Conservation (phyloP, 2,113 vertebrate genomes). For the Tachysurus fulvidraco region DNA sequence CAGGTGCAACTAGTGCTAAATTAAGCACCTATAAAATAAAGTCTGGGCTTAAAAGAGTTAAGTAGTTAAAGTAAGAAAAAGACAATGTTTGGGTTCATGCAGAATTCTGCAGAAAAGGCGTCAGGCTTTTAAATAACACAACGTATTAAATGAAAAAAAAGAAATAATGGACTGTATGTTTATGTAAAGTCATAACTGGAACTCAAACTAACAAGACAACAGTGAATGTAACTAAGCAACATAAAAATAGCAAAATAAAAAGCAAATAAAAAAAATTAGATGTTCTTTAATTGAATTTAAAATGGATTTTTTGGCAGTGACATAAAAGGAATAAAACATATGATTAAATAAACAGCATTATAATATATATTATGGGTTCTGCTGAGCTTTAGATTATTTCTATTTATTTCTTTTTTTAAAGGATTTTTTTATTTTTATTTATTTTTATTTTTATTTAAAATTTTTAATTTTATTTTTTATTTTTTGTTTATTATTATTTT, state of each 20-base stretch:
- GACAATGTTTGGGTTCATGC: background rate
- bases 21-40: slow-evolving; percentile 13
- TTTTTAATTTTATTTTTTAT: too few species aligned
- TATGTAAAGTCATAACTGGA: too few species aligned
- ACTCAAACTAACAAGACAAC: background rate
- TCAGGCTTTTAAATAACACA: background rate
- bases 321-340: too few species aligned
- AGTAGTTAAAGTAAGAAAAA: background rate
- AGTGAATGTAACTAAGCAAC: background rate
- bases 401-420: background rate
- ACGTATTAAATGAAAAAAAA: too few species aligned
- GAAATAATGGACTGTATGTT: too few species aligned
- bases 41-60: background rate
- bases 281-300: too few species aligned
- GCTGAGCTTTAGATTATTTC: background rate
- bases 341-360: background rate
- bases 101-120: background rate
- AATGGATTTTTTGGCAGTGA: too few species aligned
- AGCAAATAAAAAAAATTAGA: background rate
- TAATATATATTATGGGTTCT: background rate
- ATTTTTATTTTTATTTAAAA: too few species aligned
- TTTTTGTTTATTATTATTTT: too few species aligned
- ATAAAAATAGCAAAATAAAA: too few species aligned
- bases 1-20: slow-evolving; percentile 66
- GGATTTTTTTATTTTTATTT: too few species aligned